Evolutionary conservation across 2,113 vertebrate genomes (phyloP), one percentile per base, ranked within the genome.

Genomic region (Rhynchopsitta pachyrhyncha): DNA sequence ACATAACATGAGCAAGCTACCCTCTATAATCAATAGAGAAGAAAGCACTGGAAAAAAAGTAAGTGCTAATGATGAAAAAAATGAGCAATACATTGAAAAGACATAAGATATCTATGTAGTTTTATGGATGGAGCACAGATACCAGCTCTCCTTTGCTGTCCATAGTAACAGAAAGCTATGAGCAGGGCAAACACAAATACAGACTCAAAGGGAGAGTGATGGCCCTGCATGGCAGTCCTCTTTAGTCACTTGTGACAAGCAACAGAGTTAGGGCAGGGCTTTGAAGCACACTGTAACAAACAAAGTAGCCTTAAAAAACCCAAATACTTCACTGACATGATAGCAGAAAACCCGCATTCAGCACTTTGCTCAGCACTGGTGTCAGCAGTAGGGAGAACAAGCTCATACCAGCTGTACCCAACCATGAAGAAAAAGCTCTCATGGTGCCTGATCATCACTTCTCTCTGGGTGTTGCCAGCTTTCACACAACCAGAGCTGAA

Each of bases 391-490:
- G 33, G 60, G 0, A 28, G 29, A 49, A 27, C 29, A 52, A 39
- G 7, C 11, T 42, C 63, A 2, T 0, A 28, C 33, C 42, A 60
- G 39, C 35, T 77, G 23, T 23, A 52, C 7, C 20, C 17, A 13
- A 5, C 19, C 33, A 18, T 0, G 0, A 2, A 50, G 50, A 49
- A 44, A 44, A 55, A 17, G 33, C 15, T 7, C 39, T 60, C 1
- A 2, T 1, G 1, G 5, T 52, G 23, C 18, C 11, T 9, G 9
- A 10, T 44, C 14, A 7, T 6, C 13, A 4, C 24, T 73, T 62
- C 13, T 53, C 59, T 35, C 20, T 17, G 20, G 13, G 3, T 10
- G 4, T 29, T 31, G 14, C 22, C 6, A 67, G 13, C 19, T 41
- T 78, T 2, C 7, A 6, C 13, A 7, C 37, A 33, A 13, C 27